Conservation (phyloP, 2,888 invertebrate genomes). For the Melanophora roralis region DNA sequence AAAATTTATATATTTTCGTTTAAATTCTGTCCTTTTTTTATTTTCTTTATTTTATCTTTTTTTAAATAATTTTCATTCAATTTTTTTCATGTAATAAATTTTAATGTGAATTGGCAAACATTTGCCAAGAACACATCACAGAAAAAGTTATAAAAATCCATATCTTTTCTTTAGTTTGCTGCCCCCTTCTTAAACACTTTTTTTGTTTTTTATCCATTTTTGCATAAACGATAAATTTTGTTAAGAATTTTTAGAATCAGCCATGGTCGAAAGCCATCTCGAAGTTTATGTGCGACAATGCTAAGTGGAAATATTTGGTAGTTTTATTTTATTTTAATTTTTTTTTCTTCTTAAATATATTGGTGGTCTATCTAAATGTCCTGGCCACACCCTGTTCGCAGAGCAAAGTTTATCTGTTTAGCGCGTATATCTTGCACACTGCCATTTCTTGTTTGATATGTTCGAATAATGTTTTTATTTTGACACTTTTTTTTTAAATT, state of each 20-base stretch:
- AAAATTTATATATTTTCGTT: slow-evolving; percentile 6
- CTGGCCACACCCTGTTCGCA: slow-evolving; percentile 50
- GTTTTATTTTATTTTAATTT: not conserved
- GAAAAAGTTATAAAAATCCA: slow-evolving; percentile 16
- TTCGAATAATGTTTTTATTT: slow-evolving; percentile 37
- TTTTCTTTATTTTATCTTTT: slow-evolving; percentile 32
- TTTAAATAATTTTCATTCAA: slow-evolving; percentile 46
- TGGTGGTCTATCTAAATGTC: slow-evolving; percentile 9
- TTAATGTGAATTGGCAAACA: slow-evolving; percentile 61
- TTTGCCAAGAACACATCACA: slow-evolving; percentile 43
- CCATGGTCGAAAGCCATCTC: slow-evolving; percentile 25
- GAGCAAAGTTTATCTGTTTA: slow-evolving; percentile 59
- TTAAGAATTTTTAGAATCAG: slow-evolving; percentile 34
- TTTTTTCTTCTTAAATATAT: slow-evolving; percentile 16
- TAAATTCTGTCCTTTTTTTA: slow-evolving; percentile 7
- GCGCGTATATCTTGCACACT: slow-evolving; percentile 43
- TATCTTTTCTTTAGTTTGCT: slow-evolving; percentile 19
- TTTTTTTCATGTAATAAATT: slow-evolving; percentile 58
- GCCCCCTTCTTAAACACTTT: not conserved
- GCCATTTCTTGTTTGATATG: not conserved
- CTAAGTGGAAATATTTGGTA: slow-evolving; percentile 17
- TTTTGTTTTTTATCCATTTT: not conserved
- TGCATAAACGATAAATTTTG: slow-evolving; percentile 56
- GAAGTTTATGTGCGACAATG: slow-evolving; percentile 21
- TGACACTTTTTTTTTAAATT: slow-evolving; percentile 55